Percentiles rank a stretch among this genome's conserved stretches.
phyloP scores from a whole-genome alignment of 2,113 vertebrate genomes.

The Indicator indicator region DNA sequence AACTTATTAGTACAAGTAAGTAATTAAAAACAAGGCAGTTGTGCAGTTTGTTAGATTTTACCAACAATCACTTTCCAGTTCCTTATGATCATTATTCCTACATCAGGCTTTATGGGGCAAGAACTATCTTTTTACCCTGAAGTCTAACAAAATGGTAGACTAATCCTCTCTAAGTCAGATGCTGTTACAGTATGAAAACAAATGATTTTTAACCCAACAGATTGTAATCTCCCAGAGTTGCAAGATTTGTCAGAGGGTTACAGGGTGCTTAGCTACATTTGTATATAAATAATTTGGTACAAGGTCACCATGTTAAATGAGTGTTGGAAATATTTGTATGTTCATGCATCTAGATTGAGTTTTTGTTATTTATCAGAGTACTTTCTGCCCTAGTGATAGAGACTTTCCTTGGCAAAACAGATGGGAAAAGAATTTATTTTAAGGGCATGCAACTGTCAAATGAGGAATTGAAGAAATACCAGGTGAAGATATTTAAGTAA shows the following conservation, averaged over 20 bases:
- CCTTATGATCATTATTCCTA: neutral
- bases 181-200: neutral
- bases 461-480: neutral
- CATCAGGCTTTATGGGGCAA: neutral
- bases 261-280: neutral
- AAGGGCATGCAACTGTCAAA: neutral
- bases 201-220: neutral
- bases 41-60: neutral
- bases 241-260: neutral
- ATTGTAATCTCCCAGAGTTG: neutral
- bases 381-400: neutral
- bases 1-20: neutral
- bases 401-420: neutral
- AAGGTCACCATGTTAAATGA: neutral
- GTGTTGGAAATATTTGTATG: neutral
- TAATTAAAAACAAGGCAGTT: neutral
- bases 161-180: neutral
- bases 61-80: neutral
- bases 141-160: neutral
- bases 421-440: neutral
- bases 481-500: neutral
- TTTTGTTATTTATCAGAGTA: neutral
- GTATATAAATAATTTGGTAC: neutral
- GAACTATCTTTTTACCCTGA: neutral
- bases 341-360: neutral